phyloP scores from a whole-genome alignment of 2,797 vertebrate species.

The Tapirus indicus region DNA sequence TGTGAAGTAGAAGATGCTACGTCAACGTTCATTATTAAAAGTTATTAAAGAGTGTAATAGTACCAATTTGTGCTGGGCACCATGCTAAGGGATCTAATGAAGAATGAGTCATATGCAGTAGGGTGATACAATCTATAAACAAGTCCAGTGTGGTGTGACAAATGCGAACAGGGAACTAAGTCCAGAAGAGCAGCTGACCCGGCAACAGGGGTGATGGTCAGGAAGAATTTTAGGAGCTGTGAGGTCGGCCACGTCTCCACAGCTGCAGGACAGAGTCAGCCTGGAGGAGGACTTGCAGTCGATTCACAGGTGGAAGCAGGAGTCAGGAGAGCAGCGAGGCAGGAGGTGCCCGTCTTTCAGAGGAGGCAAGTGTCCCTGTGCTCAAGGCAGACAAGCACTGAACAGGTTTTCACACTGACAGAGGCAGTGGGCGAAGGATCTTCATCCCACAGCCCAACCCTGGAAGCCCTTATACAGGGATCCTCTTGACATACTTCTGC shows the following conservation, averaged over 20 bases:
- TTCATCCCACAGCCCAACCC: not conserved
- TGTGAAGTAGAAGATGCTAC: rapidly evolving
- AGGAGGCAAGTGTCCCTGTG: not conserved
- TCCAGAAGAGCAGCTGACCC: not conserved
- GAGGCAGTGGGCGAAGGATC: not conserved
- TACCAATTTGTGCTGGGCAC: not conserved
- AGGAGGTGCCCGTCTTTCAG: not conserved
- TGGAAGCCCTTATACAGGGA: not conserved
- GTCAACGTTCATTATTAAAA: not conserved
- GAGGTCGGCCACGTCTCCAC: not conserved
- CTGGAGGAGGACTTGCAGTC: rapidly evolving
- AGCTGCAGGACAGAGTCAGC: not conserved
- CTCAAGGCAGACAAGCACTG: rapidly evolving
- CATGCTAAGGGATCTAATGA: not conserved
- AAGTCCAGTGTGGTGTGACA: not conserved
- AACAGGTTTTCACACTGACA: not conserved
- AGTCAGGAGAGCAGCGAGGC: not conserved
- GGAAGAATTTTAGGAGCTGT: not conserved
- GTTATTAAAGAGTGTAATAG: not conserved
- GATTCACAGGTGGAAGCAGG: not conserved
- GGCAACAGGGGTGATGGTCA: rapidly evolving
- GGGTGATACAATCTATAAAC: not conserved
- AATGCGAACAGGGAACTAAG: not conserved
- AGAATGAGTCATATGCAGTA: rapidly evolving
- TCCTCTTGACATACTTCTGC: not conserved